Evolutionary conservation across 30 jellyfish, hydroid and myxozoan species (phyloP).

Genomic region (Catostylus mosaicus): DNA sequence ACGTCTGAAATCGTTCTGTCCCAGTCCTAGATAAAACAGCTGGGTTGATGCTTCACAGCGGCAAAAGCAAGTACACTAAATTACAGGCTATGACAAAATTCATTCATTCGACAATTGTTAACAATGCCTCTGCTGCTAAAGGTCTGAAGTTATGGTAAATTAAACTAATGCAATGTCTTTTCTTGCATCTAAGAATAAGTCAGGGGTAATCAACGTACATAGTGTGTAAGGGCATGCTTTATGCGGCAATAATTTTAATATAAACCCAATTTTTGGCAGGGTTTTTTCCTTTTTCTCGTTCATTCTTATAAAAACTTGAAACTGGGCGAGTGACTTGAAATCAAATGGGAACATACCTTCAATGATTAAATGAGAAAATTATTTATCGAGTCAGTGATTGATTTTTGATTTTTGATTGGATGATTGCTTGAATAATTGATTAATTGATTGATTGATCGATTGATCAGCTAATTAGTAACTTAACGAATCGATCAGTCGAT

Average conservation of each 20-base stretch:
- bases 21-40: constrained; percentile 35
- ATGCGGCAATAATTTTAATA: too few species aligned
- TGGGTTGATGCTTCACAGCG: constrained; percentile 44
- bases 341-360: too few species aligned
- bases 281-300: neutral
- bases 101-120: neutral
- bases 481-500: neutral
- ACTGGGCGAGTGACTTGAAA: neutral
- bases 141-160: too few species aligned
- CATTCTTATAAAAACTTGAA: neutral
- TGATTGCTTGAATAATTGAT: neutral
- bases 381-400: too few species aligned
- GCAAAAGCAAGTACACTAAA: constrained; percentile 5
- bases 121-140: neutral
- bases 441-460: neutral
- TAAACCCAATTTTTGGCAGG: neutral
- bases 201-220: too few species aligned
- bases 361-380: too few species aligned
- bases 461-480: neutral
- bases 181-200: too few species aligned
- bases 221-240: too few species aligned
- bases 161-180: too few species aligned
- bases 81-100: neutral
- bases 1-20: constrained; percentile 17
- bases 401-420: neutral